Base-by-base conservation (phyloP, 1,140 invertebrate species). In the Centruroides sculpturatus region DNA sequence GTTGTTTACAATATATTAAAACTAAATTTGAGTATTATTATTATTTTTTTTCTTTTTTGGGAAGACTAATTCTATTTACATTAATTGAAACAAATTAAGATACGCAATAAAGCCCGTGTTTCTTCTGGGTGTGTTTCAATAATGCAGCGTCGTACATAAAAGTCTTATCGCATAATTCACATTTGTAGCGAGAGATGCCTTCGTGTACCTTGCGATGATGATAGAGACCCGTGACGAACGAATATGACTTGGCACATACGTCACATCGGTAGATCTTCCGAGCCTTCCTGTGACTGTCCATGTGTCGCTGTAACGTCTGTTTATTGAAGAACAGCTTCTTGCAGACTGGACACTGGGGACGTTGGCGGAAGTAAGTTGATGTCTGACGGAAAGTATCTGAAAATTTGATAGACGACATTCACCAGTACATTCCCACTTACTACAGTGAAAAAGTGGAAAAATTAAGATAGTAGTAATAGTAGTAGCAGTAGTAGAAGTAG, bases 301-400 rank as follows among this genome's bases (percentile, higher is more conserved):
- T 61, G 50, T 66, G 64, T 55, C 66, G 53, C 13, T 67, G 64
- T 4, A 67, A 57, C 35, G 66, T 67, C 35, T 66, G 65, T 36
- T 66, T 66, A 48, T 66, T 67, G 46, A 62, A 66, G 50, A 66
- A 67, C n/a, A 49, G 59, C 60, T 66, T 65, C 13, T 64, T 64
- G 55, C 66, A 67, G 1, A 67, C 55, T 11, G 63, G 61, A 58
- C 66, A 67, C 35, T 60, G 56, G n/a, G 64, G 64, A 11, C 64
- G 59, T 36, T 41, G 41, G 8, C 41, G 41, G 41, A 6, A 41
- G 41, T 41, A 41, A 41, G 5, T 8, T 41, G 41, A 41, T 41
- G 41, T 41, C 41, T 41, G 41, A 41, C 41, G 41, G 41, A 41
- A 41, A 41, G 41, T 41, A 41, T 41, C 41, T 41, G 41, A 41